Base-by-base conservation (phyloP, 1,140 invertebrate genomes). In the Tetragonula clypearis region DNA sequence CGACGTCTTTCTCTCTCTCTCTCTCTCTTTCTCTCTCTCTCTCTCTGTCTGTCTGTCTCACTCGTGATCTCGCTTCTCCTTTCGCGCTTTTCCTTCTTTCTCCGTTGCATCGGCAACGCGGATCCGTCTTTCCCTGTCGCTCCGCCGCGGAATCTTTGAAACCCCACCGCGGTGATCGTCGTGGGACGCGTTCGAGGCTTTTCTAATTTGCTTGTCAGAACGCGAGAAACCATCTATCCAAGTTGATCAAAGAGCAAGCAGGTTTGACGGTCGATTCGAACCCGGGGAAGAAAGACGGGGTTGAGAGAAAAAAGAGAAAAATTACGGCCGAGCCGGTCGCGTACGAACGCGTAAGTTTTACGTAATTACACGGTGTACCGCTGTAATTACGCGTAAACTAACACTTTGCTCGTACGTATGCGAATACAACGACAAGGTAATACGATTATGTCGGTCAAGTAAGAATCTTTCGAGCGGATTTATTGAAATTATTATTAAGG, bases 1-100 rank as follows among this genome's bases (percentile, higher is more conserved):
- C 88, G 56, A 69, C 62, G n/a, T 86, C 60, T 86, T 49, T 65
- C 41, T 79, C 78, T 58, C 60, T 75, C 17, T 55, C 15, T 26
- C 35, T 21, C 23, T 35, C 17, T 55, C 15, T 26, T n/a, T 21
- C 23, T 35, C n/a, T 35, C 15, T 14, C 60, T 86, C 56, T 65
- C 30, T 79, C 78, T 65, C 60, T 75, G 17, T 55, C 15, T 26
- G n/a, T 21, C n/a, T 35, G n/a, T 35, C 3, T 14, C 41, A 49
- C 41, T 49, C 41, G 8, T 49, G 41, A 14, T 55, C 17, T 56
- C 68, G 21, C n/a, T 30, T 30, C 21, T 19, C 26, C 53, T 9
- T 15, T 56, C 21, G 19, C 75, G 11, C 30, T 53, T 35, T 12
- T 23, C 19, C 56, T 56, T 71, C 41, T 41, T 55, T 30, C 53